Evolutionary conservation across 2,888 invertebrate species (phyloP).

Genomic region (Sialis lutaria): DNA sequence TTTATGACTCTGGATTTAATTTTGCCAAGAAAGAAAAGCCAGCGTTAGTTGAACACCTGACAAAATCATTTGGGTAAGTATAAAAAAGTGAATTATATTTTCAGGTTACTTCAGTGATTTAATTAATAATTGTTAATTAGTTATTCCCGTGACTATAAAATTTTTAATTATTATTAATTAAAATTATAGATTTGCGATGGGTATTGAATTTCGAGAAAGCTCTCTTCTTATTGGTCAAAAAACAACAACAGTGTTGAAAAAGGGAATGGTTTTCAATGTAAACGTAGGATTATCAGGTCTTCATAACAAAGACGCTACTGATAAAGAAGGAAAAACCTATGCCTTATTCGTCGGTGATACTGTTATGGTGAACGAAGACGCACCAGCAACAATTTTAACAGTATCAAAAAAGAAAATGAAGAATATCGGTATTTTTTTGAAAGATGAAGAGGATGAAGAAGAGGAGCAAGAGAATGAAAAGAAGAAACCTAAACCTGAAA

Average conservation of each 20-base stretch:
- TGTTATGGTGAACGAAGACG: slow-evolving; percentile 81
- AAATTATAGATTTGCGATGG: slow-evolving; percentile 68
- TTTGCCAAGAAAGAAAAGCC: slow-evolving; percentile 78
- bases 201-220: slow-evolving; percentile 94
- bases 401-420: slow-evolving; percentile 89
- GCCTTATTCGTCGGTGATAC: slow-evolving; percentile 95
- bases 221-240: slow-evolving; percentile 85
- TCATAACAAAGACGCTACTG: slow-evolving; percentile 61
- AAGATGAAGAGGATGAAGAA: slow-evolving; percentile 74
- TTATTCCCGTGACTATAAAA: no score
- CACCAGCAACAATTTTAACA: slow-evolving; percentile 71
- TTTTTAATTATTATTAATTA: no score
- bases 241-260: slow-evolving; percentile 57
- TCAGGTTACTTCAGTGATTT: no score
- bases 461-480: slow-evolving; percentile 65
- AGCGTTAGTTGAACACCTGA: slow-evolving; percentile 69
- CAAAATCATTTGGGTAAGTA: slow-evolving; percentile 74
- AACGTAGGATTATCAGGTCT: slow-evolving; percentile 83
- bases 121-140: no score
- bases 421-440: slow-evolving; percentile 87
- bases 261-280: slow-evolving; percentile 94
- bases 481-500: slow-evolving; percentile 40
- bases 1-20: slow-evolving; percentile 69
- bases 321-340: slow-evolving; percentile 78
- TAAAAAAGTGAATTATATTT: neutral